Percentiles rank a stretch among this genome's conserved stretches.
These are phyloP conservation scores for Laticauda colubrina DNA, from an alignment of 2,113 vertebrate species.

Conservation along the genomic window DNA sequence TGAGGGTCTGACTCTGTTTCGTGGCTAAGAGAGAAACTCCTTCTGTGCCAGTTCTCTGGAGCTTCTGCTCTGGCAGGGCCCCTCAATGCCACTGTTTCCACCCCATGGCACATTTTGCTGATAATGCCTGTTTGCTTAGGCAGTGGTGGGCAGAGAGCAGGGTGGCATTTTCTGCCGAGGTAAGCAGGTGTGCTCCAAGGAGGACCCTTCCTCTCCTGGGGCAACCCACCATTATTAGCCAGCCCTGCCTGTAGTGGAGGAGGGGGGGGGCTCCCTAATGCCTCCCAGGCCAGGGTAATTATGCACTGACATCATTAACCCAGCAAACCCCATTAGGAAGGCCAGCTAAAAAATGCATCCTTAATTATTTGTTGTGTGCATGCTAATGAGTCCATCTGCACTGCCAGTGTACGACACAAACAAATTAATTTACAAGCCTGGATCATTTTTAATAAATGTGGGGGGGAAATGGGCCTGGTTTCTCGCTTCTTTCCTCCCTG, in stretches of 20 bases:
- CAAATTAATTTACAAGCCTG: slow-evolving; percentile 99
- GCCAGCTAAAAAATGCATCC: slow-evolving; percentile 92
- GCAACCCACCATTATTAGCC: slow-evolving; percentile 91
- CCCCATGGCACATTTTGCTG: neutral
- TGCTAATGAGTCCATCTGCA: slow-evolving; percentile 99
- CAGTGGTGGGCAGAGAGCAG: slow-evolving; percentile 50
- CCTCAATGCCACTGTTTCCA: neutral
- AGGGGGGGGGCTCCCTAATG: slow-evolving; percentile 88
- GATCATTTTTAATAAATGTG: slow-evolving; percentile 79
- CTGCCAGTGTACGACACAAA: slow-evolving; percentile 98
- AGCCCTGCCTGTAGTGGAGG: slow-evolving; percentile 84
- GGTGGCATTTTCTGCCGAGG: slow-evolving; percentile 70
- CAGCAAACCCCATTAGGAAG: slow-evolving; percentile 99
- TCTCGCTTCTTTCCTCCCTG: neutral
- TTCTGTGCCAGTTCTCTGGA: neutral
- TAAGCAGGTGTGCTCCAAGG: slow-evolving; percentile 85
- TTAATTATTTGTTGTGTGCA: slow-evolving; percentile 99
- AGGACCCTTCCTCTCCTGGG: slow-evolving; percentile 81
- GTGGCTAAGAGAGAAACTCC: too few species aligned
- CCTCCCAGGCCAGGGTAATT: slow-evolving; percentile 99
- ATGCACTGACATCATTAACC: slow-evolving; percentile 99
- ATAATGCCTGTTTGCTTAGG: slow-evolving; percentile 40
- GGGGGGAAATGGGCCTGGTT: slow-evolving; percentile 60
- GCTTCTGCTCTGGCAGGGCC: neutral
- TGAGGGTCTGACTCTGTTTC: too few species aligned